A percentile compares a stretch with the other conserved stretches of the same genome.
Evolutionary conservation across 1,140 invertebrate species (phyloP).

Genomic region (Coenobita brevimanus): DNA sequence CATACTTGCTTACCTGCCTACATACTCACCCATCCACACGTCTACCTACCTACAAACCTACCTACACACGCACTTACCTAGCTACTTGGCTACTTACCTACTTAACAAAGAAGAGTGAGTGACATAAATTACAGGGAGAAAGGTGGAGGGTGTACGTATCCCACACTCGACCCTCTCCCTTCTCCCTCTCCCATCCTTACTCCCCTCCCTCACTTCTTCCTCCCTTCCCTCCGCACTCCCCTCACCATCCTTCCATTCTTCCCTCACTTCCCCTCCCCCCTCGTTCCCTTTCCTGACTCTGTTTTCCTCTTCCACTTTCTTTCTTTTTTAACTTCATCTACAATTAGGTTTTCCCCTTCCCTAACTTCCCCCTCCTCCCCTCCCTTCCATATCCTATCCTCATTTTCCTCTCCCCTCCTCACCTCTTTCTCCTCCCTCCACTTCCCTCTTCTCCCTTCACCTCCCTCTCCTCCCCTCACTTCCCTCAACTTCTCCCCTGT

Average conservation of each 20-base stretch:
- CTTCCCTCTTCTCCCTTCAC: background rate
- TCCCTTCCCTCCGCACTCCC: background rate
- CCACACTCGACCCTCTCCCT: background rate
- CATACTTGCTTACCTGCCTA: too few species aligned
- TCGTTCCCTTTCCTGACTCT: background rate
- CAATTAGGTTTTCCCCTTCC: background rate
- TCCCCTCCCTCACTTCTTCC: background rate
- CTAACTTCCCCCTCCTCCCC: background rate
- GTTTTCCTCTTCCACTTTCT: too few species aligned
- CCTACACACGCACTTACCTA: too few species aligned
- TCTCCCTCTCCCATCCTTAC: background rate
- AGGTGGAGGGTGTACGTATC: too few species aligned
- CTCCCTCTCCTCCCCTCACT: background rate
- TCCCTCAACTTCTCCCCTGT: background rate
- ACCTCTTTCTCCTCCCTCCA: background rate
- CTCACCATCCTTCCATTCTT: background rate
- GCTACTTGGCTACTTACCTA: too few species aligned
- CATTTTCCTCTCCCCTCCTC: background rate
- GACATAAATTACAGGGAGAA: too few species aligned
- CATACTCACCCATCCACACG: too few species aligned
- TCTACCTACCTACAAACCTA: too few species aligned
- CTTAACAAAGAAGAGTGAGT: too few species aligned
- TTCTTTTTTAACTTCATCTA: too few species aligned
- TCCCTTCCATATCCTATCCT: background rate
- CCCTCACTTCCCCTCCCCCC: background rate